phyloP scores from a whole-genome alignment of 2,888 invertebrate genomes.

The Orthosia gracilis region DNA sequence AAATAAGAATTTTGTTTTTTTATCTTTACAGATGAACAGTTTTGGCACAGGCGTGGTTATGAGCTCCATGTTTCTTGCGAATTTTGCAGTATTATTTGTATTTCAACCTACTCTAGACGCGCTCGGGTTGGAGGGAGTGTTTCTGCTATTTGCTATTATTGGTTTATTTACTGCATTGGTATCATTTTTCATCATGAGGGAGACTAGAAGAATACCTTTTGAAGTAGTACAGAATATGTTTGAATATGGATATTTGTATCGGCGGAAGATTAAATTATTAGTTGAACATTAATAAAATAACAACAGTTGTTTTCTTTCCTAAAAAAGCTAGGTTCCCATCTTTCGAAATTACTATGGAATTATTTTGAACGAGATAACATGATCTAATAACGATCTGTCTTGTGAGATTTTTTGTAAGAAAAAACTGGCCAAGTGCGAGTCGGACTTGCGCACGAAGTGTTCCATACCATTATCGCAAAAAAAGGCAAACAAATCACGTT shows the following conservation, averaged over 20 bases:
- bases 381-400: no score
- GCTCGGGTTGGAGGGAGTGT: constrained; percentile 78
- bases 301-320: background rate
- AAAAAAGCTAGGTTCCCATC: background rate
- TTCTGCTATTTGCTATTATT: constrained; percentile 75
- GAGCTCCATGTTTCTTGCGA: constrained; percentile 61
- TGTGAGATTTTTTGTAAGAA: no score
- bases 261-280: constrained; percentile 18
- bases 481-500: no score
- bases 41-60: constrained; percentile 64
- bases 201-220: constrained; percentile 78
- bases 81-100: constrained; percentile 68
- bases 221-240: constrained; percentile 73
- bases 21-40: constrained; percentile 70
- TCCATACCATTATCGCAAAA: no score
- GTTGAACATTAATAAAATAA: constrained; percentile 10
- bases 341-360: no score
- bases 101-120: constrained; percentile 65
- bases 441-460: no score
- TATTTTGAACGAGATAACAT: no score
- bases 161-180: constrained; percentile 69
- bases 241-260: constrained; percentile 69
- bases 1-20: background rate
- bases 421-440: no score
- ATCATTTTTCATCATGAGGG: constrained; percentile 75